Conservation (phyloP, 2,888 invertebrate species). For the Pharmacophagus antenor region DNA sequence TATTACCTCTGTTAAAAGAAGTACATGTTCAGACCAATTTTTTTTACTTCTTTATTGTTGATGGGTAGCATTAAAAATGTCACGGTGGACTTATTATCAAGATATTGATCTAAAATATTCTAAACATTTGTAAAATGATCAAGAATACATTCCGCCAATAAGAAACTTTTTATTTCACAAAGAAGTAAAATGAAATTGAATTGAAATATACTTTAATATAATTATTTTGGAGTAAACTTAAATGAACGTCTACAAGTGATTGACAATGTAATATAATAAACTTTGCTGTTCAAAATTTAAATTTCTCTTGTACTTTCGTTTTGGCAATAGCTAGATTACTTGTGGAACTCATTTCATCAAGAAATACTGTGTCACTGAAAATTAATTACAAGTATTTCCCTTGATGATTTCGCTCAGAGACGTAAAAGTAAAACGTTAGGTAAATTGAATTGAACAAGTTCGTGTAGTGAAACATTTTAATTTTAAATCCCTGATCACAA, state of each 20-base stretch:
- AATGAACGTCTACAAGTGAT: background rate
- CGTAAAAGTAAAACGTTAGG: background rate
- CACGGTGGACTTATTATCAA: too few species aligned
- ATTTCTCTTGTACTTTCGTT: conserved; percentile 5
- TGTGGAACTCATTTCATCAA: conserved; percentile 5
- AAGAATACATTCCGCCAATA: too few species aligned
- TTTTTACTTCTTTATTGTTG: too few species aligned
- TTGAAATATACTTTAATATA: background rate
- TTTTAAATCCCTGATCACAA: conserved; percentile 3
- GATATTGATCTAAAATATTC: too few species aligned
- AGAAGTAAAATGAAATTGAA: background rate
- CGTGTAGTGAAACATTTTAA: conserved; percentile 2
- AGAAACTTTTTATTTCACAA: background rate
- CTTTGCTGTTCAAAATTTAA: background rate
- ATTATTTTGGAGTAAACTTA: background rate
- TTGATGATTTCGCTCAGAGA: conserved; percentile 8
- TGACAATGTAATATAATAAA: background rate
- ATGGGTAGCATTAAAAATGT: too few species aligned
- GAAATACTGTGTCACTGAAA: conserved; percentile 8
- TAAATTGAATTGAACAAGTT: conserved; percentile 6
- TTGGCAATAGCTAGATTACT: conserved; percentile 1
- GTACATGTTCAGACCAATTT: too few species aligned
- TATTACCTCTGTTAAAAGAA: too few species aligned
- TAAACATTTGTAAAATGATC: too few species aligned
- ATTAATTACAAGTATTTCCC: conserved; percentile 16